Evolutionary conservation across 2,113 vertebrate species (phyloP), one percentile per base, ranked within the genome.

Genomic region (Myxocyprinus asiaticus): DNA sequence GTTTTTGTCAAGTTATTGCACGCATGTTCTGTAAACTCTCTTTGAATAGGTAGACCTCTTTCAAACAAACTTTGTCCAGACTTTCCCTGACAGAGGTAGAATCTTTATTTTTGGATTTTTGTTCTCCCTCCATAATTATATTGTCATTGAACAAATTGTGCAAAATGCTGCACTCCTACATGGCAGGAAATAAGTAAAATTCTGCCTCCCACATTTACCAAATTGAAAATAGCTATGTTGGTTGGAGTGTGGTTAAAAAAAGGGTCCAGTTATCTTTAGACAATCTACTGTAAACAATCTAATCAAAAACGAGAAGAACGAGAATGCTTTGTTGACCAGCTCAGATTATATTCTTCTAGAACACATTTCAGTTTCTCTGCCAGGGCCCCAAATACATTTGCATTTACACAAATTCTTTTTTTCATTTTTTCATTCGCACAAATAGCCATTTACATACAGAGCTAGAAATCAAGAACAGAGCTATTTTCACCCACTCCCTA

Each of bases 81-180:
- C 82, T 56, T 56, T 56, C 10, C 53, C 12, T 80, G 58, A 64
- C 71, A 62, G 11, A 65, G 75, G 69, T 71, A 75, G 22, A 73
- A 5, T 15, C 53, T 47, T 62, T 72, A 53, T 12, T 45, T 70
- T 68, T 10, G 45, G 33, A 44, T 45, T 51, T 55, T 64, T 51
- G 58, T 78, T 45, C 48, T 48, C 48, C 48, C 50, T 10, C 14
- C 74, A 59, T 69, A 9, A 71, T 80, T 80, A 75, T 51, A 69
- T 51, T 10, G 68, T 69, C 43, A 69, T 80, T 81, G 78, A 53
- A 72, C 78, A 69, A 70, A 74, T 66, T 67, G 64, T 14, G 58
- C 51, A 69, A 71, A 82, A 73, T 76, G 8, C 69, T 78, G 53
- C 58, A 68, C 81, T 77, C 82, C 78, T 70, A 83, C 81, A 43